phyloP scores from a whole-genome alignment of 2,113 vertebrate genomes.

The Paradisaea rubra region DNA sequence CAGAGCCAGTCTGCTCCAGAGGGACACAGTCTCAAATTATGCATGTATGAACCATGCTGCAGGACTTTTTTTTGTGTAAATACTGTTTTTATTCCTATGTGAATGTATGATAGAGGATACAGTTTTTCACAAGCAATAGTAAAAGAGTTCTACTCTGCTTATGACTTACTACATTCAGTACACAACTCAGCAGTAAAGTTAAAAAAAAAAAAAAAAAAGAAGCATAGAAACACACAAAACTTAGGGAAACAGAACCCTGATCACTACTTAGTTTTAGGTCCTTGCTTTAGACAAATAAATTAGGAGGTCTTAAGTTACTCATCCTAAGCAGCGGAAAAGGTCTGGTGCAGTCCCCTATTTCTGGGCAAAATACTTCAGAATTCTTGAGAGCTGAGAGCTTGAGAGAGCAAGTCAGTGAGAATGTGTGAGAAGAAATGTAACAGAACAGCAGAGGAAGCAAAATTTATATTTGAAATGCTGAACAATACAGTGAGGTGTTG shows the following conservation, averaged over 20 bases:
- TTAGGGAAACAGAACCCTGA: not conserved
- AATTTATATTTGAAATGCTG: not conserved
- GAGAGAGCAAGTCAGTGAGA: not conserved
- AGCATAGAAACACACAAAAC: not conserved
- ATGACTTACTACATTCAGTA: not conserved
- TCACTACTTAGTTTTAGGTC: not conserved
- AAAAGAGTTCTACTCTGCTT: not conserved
- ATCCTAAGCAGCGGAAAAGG: not conserved
- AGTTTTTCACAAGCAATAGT: not conserved
- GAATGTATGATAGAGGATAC: not conserved
- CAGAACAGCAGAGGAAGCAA: not conserved
- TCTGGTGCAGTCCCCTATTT: not conserved
- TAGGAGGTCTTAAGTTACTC: not conserved
- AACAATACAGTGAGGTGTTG: constrained; percentile 2
- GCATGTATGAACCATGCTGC: not conserved
- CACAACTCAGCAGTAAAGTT: not conserved
- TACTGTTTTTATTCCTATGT: not conserved
- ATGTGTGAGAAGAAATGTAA: not conserved
- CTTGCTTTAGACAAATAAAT: not conserved
- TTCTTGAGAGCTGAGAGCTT: not conserved
- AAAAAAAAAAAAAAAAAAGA: not conserved
- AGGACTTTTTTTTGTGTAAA: not conserved
- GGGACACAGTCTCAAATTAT: not conserved
- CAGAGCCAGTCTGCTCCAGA: not conserved
- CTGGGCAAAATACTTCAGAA: not conserved